Evolutionary conservation across 1,140 invertebrate species (phyloP).

Genomic region (Nasonia vitripennis): DNA sequence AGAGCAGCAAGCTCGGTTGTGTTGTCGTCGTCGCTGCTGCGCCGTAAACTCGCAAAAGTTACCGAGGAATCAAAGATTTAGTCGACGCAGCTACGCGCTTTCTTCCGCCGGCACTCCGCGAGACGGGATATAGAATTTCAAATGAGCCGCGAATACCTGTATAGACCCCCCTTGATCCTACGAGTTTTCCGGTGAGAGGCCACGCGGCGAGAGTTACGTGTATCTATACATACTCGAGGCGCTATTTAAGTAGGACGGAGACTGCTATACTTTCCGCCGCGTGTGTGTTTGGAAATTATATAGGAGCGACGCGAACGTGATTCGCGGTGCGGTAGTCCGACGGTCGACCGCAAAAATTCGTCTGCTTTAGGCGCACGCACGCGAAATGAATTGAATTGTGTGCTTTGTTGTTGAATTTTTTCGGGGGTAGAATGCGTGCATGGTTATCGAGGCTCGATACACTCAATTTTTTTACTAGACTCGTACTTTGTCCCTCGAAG

Average conservation of each 20-base stretch:
- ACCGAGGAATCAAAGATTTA: conserved; percentile 36
- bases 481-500: not conserved
- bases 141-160: conserved; percentile 33
- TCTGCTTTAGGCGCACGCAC: not conserved
- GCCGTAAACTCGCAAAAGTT: not conserved
- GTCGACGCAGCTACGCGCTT: not conserved
- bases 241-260: conserved; percentile 30
- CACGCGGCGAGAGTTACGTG: no score
- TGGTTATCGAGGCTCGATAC: no score
- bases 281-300: not conserved
- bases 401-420: not conserved
- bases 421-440: no score
- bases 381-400: not conserved
- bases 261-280: not conserved
- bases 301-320: no score
- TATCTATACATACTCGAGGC: no score
- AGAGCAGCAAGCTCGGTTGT: not conserved
- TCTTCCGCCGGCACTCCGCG: not conserved
- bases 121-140: conserved; percentile 36
- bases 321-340: not conserved
- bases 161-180: not conserved
- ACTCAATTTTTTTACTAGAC: no score
- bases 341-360: not conserved
- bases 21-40: not conserved
- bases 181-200: conserved; percentile 14